Conservation (phyloP, 2,888 invertebrate genomes). For the Coelinius sp. region DNA sequence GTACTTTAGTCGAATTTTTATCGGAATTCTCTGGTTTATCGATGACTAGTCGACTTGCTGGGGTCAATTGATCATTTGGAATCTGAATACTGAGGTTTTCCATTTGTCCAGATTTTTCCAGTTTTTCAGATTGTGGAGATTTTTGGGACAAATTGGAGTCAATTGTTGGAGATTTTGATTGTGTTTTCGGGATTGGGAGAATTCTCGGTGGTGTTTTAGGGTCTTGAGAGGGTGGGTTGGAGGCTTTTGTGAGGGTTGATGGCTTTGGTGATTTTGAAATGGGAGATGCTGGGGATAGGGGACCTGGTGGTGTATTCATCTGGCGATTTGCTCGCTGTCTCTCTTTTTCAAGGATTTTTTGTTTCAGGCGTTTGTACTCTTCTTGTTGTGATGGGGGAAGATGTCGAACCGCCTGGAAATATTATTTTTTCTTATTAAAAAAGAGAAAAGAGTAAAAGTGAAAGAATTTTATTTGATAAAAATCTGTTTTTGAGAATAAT, state of each 20-base stretch:
- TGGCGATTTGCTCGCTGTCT: slow-evolving; percentile 51
- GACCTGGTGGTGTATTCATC: slow-evolving; percentile 40
- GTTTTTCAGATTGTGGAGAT: slow-evolving; percentile 17
- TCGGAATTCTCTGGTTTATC: slow-evolving; percentile 30
- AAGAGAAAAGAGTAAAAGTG: background rate
- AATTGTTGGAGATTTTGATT: slow-evolving; percentile 14
- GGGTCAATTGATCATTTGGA: slow-evolving; percentile 37
- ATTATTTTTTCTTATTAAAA: background rate
- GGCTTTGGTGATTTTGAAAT: background rate
- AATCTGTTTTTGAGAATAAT: too few relatives aligned
- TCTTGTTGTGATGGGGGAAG: slow-evolving; percentile 68
- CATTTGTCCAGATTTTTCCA: slow-evolving; percentile 31
- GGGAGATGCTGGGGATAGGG: slow-evolving; percentile 46
- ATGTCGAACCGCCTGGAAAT: slow-evolving; percentile 68
- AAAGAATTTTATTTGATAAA: background rate
- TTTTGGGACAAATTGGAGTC: background rate
- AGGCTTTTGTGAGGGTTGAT: background rate
- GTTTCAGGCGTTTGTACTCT: slow-evolving; percentile 69
- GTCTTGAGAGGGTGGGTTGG: background rate
- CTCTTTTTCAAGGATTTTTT: slow-evolving; percentile 65
- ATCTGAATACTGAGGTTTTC: slow-evolving; percentile 47
- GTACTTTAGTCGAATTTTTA: background rate
- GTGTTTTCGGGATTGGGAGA: background rate
- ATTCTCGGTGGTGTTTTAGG: background rate
- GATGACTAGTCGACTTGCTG: background rate